These are phyloP conservation scores for Meghimatium bilineatum DNA, from an alignment of 2,888 invertebrate genomes.

Conservation along the genomic window DNA sequence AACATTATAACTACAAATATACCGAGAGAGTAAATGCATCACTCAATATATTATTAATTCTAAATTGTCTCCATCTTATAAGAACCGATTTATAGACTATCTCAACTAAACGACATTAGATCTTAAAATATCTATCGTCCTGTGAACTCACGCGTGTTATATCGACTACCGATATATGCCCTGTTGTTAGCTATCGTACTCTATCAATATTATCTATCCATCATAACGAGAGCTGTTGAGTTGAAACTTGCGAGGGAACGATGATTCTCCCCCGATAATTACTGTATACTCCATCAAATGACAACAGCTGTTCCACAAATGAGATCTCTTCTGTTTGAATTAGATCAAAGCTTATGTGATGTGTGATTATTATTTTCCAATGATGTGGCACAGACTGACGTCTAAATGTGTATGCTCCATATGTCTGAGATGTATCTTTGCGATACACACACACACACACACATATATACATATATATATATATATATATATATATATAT, in stretches of 20 bases:
- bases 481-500: background rate
- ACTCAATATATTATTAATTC: background rate
- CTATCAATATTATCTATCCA: conserved; percentile 23
- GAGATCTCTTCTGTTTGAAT: background rate
- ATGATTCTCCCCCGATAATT: background rate
- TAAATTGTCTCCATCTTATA: background rate
- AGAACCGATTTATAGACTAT: background rate
- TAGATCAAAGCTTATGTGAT: background rate
- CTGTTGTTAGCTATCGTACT: background rate
- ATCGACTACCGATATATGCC: background rate
- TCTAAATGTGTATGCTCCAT: too few relatives aligned
- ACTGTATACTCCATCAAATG: background rate
- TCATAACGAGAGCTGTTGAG: background rate
- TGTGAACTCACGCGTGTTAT: background rate
- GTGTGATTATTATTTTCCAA: too few relatives aligned
- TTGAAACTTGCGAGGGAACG: background rate
- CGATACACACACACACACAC: background rate
- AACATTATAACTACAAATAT: background rate
- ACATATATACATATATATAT: background rate
- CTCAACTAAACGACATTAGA: background rate
- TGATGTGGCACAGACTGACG: too few relatives aligned
- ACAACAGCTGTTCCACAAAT: background rate
- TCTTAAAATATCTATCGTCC: background rate
- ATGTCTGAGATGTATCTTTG: too few relatives aligned
- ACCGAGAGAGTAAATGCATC: background rate